Evolutionary conservation across 2,888 invertebrate genomes (phyloP).

Genomic region (Aromia moschata): DNA sequence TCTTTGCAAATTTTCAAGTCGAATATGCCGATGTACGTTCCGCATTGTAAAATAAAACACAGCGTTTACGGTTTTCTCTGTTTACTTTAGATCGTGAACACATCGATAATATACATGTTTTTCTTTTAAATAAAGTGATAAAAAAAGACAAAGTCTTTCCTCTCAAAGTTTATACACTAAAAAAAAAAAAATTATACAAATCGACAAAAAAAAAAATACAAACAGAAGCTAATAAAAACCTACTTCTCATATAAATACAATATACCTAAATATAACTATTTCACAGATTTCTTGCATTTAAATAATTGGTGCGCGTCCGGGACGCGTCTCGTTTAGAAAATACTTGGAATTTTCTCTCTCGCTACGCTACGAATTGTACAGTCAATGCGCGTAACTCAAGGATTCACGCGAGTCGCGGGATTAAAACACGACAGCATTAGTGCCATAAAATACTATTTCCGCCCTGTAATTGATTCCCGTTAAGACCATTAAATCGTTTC

Average conservation of each 20-base stretch:
- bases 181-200: slow-evolving; percentile 38
- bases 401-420: slow-evolving; percentile 31
- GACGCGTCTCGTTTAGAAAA: slow-evolving; percentile 38
- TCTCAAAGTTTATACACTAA: slow-evolving; percentile 40
- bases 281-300: slow-evolving; percentile 49
- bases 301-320: slow-evolving; percentile 29
- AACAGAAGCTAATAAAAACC: slow-evolving; percentile 35
- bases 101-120: slow-evolving; percentile 45
- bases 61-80: slow-evolving; percentile 3
- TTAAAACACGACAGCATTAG: slow-evolving; percentile 39
- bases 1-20: slow-evolving; percentile 1
- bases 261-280: slow-evolving; percentile 50
- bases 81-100: slow-evolving; percentile 43
- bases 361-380: slow-evolving; percentile 31
- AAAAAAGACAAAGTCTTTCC: slow-evolving; percentile 39
- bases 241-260: slow-evolving; percentile 43
- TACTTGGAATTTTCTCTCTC: slow-evolving; percentile 41
- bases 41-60: slow-evolving; percentile 12
- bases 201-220: slow-evolving; percentile 20
- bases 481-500: not conserved
- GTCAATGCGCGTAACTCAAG: slow-evolving; percentile 25
- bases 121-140: slow-evolving; percentile 38
- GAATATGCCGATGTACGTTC: not conserved
- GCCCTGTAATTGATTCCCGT: slow-evolving; percentile 53
- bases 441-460: slow-evolving; percentile 52